These are phyloP conservation scores for Tinamus major DNA, from an alignment of 2,797 vertebrate genomes.

Conservation along the genomic window DNA sequence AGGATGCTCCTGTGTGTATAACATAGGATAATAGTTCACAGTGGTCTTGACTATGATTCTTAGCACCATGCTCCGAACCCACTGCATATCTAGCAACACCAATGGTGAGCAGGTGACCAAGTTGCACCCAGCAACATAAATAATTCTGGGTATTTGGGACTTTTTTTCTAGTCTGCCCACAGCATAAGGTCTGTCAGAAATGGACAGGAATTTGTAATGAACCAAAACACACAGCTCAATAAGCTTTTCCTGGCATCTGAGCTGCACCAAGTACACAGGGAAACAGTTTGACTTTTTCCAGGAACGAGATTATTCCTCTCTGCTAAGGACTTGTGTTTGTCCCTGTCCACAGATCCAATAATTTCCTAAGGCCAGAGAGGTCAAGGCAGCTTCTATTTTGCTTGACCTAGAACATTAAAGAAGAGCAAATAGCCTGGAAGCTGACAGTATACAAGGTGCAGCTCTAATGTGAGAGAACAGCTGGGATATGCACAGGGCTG, in stretches of 20 bases:
- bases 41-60: background rate
- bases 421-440: background rate
- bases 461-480: rapidly evolving
- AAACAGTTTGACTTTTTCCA: background rate
- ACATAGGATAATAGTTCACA: background rate
- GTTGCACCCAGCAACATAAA: background rate
- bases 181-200: rapidly evolving
- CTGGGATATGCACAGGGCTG: background rate
- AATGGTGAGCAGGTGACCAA: background rate
- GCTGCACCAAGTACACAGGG: background rate
- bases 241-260: background rate
- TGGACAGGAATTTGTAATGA: background rate
- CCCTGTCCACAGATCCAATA: background rate
- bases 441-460: rapidly evolving
- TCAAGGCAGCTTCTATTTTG: background rate
- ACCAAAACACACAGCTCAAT: background rate
- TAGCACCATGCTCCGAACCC: background rate
- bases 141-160: background rate
- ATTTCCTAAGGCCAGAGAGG: background rate
- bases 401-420: background rate
- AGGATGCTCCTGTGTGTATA: background rate
- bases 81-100: rapidly evolving
- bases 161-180: background rate
- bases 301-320: background rate
- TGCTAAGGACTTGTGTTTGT: background rate